phyloP scores from a whole-genome alignment of 1,140 invertebrate genomes.

The Leptinotarsa lineolata region DNA sequence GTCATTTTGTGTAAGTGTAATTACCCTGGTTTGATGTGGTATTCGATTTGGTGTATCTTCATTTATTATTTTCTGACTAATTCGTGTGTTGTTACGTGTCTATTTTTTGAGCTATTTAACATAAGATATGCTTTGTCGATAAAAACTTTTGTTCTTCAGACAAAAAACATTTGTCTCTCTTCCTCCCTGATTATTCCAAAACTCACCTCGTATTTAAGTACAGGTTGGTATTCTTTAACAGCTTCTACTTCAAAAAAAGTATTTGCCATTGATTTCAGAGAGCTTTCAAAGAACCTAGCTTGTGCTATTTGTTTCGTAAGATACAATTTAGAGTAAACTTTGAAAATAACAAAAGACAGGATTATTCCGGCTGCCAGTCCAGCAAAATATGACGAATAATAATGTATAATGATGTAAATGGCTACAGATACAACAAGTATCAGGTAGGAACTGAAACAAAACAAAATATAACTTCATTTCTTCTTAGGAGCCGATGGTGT shows the following conservation, averaged over 20 bases:
- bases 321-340: slow-evolving; percentile 35
- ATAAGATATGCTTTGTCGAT: no score
- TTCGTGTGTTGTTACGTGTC: no score
- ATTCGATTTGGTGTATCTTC: no score
- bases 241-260: slow-evolving; percentile 58
- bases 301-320: background rate
- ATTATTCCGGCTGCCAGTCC: slow-evolving; percentile 43
- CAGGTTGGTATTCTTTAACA: slow-evolving; percentile 59
- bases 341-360: slow-evolving; percentile 51
- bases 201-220: slow-evolving; percentile 62
- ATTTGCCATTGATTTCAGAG: slow-evolving; percentile 3
- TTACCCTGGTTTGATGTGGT: no score
- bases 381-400: slow-evolving; percentile 40
- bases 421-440: slow-evolving; percentile 34
- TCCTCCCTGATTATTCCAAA: background rate
- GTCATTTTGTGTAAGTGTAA: no score
- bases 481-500: background rate
- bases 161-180: no score
- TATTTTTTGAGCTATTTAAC: no score
- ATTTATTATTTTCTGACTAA: no score
- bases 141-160: no score
- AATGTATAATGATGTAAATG: slow-evolving; percentile 39
- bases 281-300: background rate
- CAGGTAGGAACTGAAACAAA: slow-evolving; percentile 35
- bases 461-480: slow-evolving; percentile 2